phyloP scores from a whole-genome alignment of 2,797 vertebrate species.

The Malacoctenus gilli region DNA sequence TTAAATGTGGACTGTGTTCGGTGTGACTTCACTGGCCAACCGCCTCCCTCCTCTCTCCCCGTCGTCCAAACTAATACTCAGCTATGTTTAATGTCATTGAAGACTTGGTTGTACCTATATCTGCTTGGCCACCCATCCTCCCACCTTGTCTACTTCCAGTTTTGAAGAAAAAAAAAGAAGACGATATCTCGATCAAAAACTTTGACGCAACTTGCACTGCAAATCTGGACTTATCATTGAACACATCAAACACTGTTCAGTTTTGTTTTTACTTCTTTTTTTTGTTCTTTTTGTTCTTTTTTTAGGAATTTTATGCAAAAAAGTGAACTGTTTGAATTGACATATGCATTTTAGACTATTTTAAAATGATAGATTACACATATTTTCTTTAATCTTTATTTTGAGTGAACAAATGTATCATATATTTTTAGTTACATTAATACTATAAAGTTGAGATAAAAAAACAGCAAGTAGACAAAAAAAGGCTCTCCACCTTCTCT shows the following conservation, averaged over 20 bases:
- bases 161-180: constrained; percentile 41
- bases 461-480: constrained; percentile 48
- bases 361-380: constrained; percentile 74
- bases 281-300: constrained; percentile 78
- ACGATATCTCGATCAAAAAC: constrained; percentile 48
- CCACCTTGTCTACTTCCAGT: constrained; percentile 47
- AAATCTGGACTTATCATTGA: constrained; percentile 57
- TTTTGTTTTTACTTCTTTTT: constrained; percentile 60
- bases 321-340: constrained; percentile 82
- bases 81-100: constrained; percentile 68
- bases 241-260: constrained; percentile 42
- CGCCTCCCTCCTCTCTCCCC: constrained; percentile 71
- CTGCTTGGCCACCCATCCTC: constrained; percentile 60
- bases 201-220: constrained; percentile 56
- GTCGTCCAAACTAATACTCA: constrained; percentile 76
- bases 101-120: constrained; percentile 66
- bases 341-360: constrained; percentile 82
- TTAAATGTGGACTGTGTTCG: constrained; percentile 88
- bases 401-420: constrained; percentile 70
- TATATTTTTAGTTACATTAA: constrained; percentile 83
- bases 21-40: constrained; percentile 87
- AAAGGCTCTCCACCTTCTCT: constrained; percentile 44
- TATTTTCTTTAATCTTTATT: constrained; percentile 82
- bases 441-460: constrained; percentile 41
- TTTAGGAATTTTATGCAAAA: constrained; percentile 85